Evolutionary conservation across 2,888 invertebrate genomes (phyloP), one percentile per base, ranked within the genome.

Genomic region (Lycia hirtaria): DNA sequence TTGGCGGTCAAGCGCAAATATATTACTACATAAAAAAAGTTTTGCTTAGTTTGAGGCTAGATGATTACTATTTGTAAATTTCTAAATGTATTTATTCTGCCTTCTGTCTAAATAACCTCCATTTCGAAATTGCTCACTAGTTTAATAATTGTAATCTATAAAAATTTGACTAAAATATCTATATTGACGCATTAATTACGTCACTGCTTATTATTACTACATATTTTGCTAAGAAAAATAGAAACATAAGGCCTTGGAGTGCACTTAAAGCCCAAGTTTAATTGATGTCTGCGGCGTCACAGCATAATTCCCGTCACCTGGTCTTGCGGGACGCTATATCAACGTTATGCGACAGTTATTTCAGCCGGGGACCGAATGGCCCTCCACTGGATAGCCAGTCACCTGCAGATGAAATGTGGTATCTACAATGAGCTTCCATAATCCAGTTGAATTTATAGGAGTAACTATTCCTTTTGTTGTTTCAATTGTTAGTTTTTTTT

Each of bases 321-420:
- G 64, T 63, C 64, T 55, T 47, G 57, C 45, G 62, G 62, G 62
- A 71, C 72, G 70, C 74, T 86, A 85, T 84, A 85, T 88, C 83
- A 87, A 75, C 78, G 77, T 81, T 83, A 81, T 83, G 81, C 79
- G 87, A 86, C 88, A 85, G 86, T 87, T 88, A 87, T 87, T 84
- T 82, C 82, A 84, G 81, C 68, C 78, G 75, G 69, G 14, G 78
- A 78, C 80, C 67, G 73, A 80, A 85, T 81, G 75, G 81, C 81
- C 68, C 83, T 83, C 82, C 56, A 76, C 79, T 78, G 85, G 77
- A 83, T 82, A 43, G 52, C 52, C 56, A 37, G 49, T 51, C 56
- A 58, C 76, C 80, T 76, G 76, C 73, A 70, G 76, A 75, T 81
- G 80, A 84, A 83, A 82, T 82, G 76, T 80, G 75, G 67, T 51